A percentile compares a stretch with the other conserved stretches of the same genome.
phyloP scores from a whole-genome alignment of 2,888 invertebrate genomes.

The Amiota minor region DNA sequence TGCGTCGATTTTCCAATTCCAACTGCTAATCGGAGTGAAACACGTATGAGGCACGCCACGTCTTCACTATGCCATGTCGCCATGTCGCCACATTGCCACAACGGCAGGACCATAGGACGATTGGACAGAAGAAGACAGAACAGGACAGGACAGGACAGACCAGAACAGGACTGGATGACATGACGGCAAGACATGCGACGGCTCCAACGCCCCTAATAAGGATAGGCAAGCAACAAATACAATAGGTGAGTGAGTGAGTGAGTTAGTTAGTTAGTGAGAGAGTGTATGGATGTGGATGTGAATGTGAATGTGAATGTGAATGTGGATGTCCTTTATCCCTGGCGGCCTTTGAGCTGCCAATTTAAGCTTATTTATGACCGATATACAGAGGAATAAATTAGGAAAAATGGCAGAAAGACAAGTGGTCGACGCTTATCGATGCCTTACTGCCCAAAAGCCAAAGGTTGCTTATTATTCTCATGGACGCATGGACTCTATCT shows the following conservation, averaged over 20 bases:
- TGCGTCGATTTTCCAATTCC: slow-evolving; percentile 21
- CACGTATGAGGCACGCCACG: not conserved
- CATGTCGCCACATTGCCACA: too few relatives aligned
- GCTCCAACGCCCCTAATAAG: too few relatives aligned
- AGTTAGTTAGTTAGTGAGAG: not conserved
- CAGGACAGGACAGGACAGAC: too few relatives aligned
- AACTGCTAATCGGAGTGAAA: slow-evolving; percentile 13
- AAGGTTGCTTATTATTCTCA: not conserved
- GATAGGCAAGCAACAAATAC: too few relatives aligned
- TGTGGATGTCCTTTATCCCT: not conserved
- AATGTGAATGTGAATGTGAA: too few relatives aligned
- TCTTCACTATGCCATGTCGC: too few relatives aligned
- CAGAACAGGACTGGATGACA: too few relatives aligned
- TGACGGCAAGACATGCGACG: too few relatives aligned
- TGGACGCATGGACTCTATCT: not conserved
- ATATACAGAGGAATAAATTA: slow-evolving; percentile 63
- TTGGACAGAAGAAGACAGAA: too few relatives aligned
- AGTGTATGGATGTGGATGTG: not conserved
- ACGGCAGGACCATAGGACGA: too few relatives aligned
- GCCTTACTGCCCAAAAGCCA: slow-evolving; percentile 36
- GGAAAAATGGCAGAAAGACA: slow-evolving; percentile 48
- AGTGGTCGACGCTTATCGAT: slow-evolving; percentile 46
- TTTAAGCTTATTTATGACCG: slow-evolving; percentile 64
- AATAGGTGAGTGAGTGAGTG: not conserved
- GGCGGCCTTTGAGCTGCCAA: slow-evolving; percentile 48